phyloP scores from a whole-genome alignment of 2,888 invertebrate genomes.

The Brachypterus glaber region DNA sequence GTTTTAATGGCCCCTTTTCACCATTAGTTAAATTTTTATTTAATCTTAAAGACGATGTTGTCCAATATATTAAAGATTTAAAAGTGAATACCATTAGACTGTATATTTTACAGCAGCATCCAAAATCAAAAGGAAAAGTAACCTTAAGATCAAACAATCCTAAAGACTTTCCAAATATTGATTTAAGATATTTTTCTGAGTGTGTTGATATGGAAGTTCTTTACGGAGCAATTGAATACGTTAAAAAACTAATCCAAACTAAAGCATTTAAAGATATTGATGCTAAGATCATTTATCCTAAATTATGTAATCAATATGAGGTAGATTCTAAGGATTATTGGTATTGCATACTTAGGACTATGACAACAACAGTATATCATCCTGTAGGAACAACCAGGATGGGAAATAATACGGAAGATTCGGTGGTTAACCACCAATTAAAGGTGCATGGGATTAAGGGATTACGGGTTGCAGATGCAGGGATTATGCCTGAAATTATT shows the following conservation, averaged over 20 bases:
- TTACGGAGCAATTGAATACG: conserved; percentile 36
- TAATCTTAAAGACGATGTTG: neutral
- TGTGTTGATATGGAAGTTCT: neutral
- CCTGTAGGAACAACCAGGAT: conserved; percentile 49
- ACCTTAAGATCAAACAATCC: conserved; percentile 4
- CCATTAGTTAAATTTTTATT: neutral
- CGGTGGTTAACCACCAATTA: conserved; percentile 2
- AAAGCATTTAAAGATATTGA: conserved; percentile 33
- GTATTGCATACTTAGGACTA: conserved; percentile 1
- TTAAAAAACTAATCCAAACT: conserved; percentile 37
- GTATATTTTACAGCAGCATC: neutral
- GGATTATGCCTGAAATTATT: conserved; percentile 1
- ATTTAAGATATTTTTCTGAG: neutral
- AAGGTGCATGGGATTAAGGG: conserved; percentile 4
- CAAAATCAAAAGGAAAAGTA: neutral
- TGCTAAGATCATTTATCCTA: conserved; percentile 17
- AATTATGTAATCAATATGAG: neutral
- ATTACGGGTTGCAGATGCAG: conserved; percentile 5
- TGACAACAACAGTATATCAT: neutral
- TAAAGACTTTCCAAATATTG: conserved; percentile 1
- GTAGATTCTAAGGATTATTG: conserved; percentile 3
- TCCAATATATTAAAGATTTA: neutral
- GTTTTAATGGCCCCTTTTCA: neutral
- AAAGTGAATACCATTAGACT: too few species aligned
- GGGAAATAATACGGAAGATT: conserved; percentile 39